Evolutionary conservation across 2,888 invertebrate species (phyloP), one percentile per base, ranked within the genome.

Genomic region (Fabriciana adippe): DNA sequence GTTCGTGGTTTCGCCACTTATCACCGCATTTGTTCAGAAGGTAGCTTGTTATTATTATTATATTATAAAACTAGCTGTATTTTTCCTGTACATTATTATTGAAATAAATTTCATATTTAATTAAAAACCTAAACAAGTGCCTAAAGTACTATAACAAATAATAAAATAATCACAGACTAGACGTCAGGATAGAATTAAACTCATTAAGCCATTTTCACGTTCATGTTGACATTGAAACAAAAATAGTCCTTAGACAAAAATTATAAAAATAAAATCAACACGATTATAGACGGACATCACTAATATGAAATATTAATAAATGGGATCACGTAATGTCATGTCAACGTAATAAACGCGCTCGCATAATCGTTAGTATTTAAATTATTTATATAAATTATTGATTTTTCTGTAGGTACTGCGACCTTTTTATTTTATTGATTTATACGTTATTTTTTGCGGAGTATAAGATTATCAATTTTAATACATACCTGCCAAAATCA

Each of bases 261-360:
- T 57, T 60, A 64, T 67, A 70, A 70, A 68, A 66, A 68, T 68
- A 70, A 70, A 70, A 70, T 60, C 26, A 67, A 71, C 69, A 70
- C 71, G 31, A 59, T 66, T 69, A 63, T 59, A 73, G 73, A 69
- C 68, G 70, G 72, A 71, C 67, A 69, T 69, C 48, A 18, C 48
- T 60, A 59, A 68, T 70, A 64, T 65, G 68, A 64, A 74, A 73
- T 72, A 74, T 74, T 75, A 76, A 75, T 76, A 76, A 73, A 70
- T 74, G 69, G 53, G 64, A 60, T n/a, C 26, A 69, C 76, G 74
- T 73, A 72, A 73, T 64, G 66, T 41, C 50, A 66, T 67, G 66
- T 68, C 64, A 59, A 56, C 51, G 62, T 71, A 66, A 66, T 64
- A 64, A 61, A 60, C 35, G 47, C 41, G 51, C 13, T 63, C 50